phyloP scores from a whole-genome alignment of 2,888 invertebrate genomes.

The Galerucella calmariensis region DNA sequence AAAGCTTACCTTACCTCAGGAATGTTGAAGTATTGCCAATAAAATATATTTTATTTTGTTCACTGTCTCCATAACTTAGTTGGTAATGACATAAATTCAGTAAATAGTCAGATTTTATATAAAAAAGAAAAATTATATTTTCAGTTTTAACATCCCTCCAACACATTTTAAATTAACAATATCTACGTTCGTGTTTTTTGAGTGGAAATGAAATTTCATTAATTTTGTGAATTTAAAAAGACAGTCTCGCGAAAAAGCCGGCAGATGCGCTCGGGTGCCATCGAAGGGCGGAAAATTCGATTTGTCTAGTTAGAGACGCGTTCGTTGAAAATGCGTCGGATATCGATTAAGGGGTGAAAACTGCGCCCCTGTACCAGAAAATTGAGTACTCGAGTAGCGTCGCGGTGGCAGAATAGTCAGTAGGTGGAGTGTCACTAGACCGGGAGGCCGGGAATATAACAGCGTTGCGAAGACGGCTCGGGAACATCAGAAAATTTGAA shows the following conservation, averaged over 20 bases:
- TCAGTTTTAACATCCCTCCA: neutral
- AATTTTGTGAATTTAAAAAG: neutral
- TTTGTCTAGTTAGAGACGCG: constrained; percentile 53
- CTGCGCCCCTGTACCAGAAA: constrained; percentile 48
- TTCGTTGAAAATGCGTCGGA: constrained; percentile 48
- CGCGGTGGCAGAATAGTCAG: constrained; percentile 46
- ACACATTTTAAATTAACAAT: neutral
- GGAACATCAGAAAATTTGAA: constrained; percentile 30
- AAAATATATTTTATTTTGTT: no score
- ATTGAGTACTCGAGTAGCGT: constrained; percentile 21
- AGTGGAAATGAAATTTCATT: no score
- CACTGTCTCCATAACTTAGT: no score
- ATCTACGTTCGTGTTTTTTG: no score
- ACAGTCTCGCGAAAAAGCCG: neutral
- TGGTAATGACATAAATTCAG: no score
- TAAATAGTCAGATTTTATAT: no score
- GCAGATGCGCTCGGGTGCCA: constrained; percentile 27
- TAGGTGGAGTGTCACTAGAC: constrained; percentile 56
- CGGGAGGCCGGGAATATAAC: constrained; percentile 50
- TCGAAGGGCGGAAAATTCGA: constrained; percentile 53
- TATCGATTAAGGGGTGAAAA: constrained; percentile 51
- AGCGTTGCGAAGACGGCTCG: neutral
- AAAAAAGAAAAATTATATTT: neutral
- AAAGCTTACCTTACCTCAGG: no score
- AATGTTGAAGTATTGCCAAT: no score